These are phyloP conservation scores for Monoplex corrugatus DNA, from an alignment of 2,888 invertebrate genomes.

Conservation along the genomic window DNA sequence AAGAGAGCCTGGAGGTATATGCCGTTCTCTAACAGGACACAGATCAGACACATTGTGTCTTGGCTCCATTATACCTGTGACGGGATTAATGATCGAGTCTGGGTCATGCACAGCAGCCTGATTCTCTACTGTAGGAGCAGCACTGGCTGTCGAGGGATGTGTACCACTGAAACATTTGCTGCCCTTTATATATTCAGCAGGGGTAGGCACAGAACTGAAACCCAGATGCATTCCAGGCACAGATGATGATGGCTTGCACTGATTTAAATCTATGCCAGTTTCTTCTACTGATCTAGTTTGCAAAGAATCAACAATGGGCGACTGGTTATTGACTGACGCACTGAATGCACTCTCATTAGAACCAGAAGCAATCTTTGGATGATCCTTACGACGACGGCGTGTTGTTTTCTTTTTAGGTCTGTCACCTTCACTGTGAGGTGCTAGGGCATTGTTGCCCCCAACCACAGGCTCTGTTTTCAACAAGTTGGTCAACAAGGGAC, in stretches of 20 bases:
- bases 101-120: not conserved
- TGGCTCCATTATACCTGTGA: constrained; percentile 75
- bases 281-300: not conserved
- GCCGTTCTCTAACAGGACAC: constrained; percentile 62
- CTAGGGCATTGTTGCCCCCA: constrained; percentile 62
- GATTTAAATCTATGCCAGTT: too few species aligned
- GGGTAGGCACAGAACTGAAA: not conserved
- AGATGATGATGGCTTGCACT: too few species aligned
- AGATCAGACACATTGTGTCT: constrained; percentile 69
- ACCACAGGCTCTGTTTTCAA: constrained; percentile 89
- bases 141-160: not conserved
- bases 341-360: constrained; percentile 52
- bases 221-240: not conserved
- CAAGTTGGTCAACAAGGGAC: constrained; percentile 94
- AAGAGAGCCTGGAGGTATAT: not conserved
- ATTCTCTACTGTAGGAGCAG: not conserved
- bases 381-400: constrained; percentile 67
- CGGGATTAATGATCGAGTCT: constrained; percentile 77
- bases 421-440: constrained; percentile 2
- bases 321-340: not conserved
- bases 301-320: not conserved
- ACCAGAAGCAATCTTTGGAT: constrained; percentile 60
- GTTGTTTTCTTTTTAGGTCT: constrained; percentile 59
- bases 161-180: not conserved
- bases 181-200: not conserved